Percentiles rank a stretch among this genome's conserved stretches.
Conservation (phyloP, 2,888 invertebrate genomes). For the Tubulanus polymorphus region DNA sequence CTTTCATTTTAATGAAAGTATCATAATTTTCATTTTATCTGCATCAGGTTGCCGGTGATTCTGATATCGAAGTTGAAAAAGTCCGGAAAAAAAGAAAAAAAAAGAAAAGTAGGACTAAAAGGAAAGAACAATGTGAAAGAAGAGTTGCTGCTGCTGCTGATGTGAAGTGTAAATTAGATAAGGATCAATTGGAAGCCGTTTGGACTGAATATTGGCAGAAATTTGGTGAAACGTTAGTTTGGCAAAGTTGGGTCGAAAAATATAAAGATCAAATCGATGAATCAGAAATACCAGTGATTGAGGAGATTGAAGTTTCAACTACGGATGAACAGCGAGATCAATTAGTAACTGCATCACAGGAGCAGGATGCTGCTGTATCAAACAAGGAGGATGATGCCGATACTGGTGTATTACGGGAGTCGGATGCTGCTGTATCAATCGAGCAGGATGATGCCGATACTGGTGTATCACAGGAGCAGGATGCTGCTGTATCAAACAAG, state of each 20-base stretch:
- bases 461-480: background rate
- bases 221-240: constrained; percentile 22
- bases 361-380: background rate
- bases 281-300: background rate
- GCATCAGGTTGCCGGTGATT: constrained; percentile 5
- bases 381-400: background rate
- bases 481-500: background rate
- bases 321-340: background rate
- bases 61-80: too few species aligned
- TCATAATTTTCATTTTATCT: too few species aligned
- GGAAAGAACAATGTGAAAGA: too few species aligned
- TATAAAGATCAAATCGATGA: constrained; percentile 17
- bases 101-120: background rate
- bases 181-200: constrained; percentile 4
- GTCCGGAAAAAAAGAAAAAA: too few species aligned
- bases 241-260: constrained; percentile 25
- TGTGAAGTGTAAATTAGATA: background rate
- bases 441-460: background rate
- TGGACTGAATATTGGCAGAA: constrained; percentile 20
- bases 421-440: background rate
- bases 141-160: too few species aligned
- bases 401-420: background rate
- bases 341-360: background rate
- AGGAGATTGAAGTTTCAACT: background rate
- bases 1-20: too few species aligned